These are phyloP conservation scores for Tenualosa thibaudeaui DNA, from an alignment of 2,797 vertebrate species.

Conservation along the genomic window DNA sequence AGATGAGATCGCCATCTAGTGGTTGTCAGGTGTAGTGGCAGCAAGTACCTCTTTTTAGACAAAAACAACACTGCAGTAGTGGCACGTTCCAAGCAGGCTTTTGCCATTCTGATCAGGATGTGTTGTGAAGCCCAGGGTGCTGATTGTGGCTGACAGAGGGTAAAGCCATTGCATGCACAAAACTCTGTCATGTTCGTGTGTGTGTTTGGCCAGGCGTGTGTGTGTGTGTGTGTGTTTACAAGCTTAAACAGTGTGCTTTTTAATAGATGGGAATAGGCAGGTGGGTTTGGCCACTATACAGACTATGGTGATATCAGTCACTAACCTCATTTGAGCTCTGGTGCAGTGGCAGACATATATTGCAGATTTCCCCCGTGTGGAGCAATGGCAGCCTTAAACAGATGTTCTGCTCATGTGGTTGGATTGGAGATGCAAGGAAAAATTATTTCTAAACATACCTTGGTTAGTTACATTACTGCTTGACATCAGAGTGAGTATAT, in stretches of 20 bases:
- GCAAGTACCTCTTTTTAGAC: conserved; percentile 24
- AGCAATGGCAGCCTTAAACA: background rate
- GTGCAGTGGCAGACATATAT: background rate
- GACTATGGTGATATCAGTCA: background rate
- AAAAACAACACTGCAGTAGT: no score
- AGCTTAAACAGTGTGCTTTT: background rate
- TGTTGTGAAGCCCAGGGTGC: conserved; percentile 31
- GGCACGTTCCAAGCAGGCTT: background rate
- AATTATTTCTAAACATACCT: background rate
- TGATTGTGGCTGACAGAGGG: conserved; percentile 56
- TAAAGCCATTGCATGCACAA: conserved; percentile 39
- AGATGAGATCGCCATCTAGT: conserved; percentile 49
- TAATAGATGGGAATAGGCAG: background rate
- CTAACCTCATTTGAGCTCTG: background rate
- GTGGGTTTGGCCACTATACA: background rate
- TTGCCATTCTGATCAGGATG: conserved; percentile 52
- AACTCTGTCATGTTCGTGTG: conserved; percentile 17
- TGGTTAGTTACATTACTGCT: background rate
- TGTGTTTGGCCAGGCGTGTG: conserved; percentile 42
- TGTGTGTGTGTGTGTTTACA: conserved; percentile 2
- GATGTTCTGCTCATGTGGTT: background rate
- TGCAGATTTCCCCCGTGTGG: background rate
- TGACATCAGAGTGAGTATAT: background rate
- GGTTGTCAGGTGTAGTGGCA: conserved; percentile 47
- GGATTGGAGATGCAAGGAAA: background rate